Conservation (phyloP, 2,797 vertebrate species). For the Dipus sagitta region DNA sequence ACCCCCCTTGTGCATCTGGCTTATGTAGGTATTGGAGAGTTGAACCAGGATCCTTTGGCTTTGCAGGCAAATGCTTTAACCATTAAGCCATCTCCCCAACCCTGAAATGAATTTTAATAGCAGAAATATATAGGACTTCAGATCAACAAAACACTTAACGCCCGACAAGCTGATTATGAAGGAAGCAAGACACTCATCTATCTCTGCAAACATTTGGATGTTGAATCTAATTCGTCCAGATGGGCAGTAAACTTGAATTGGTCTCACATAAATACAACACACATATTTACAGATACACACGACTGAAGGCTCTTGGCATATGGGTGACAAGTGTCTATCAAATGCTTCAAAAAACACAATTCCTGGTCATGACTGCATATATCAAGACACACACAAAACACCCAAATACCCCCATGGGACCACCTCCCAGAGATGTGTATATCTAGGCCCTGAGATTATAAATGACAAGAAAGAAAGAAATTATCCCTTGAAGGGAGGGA, state of each 20-base stretch:
- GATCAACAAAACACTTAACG: conserved; percentile 38
- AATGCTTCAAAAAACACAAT: conserved; percentile 64
- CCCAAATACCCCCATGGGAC: background rate
- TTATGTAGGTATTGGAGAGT: no score
- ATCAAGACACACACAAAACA: conserved; percentile 75
- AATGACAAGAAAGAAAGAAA: conserved; percentile 20
- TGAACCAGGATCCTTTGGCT: no score
- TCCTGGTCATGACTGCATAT: conserved; percentile 39
- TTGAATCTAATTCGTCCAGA: background rate
- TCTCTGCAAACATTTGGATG: conserved; percentile 38
- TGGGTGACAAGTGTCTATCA: background rate
- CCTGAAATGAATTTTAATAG: conserved; percentile 12
- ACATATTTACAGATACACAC: conserved; percentile 40
- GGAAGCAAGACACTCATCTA: background rate
- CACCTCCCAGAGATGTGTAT: background rate
- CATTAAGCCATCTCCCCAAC: no score
- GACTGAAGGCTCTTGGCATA: background rate
- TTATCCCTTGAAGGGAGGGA: conserved; percentile 77
- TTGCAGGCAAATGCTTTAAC: no score
- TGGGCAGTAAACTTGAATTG: background rate
- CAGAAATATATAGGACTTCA: conserved; percentile 49
- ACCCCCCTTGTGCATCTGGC: no score
- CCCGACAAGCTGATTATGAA: conserved; percentile 41
- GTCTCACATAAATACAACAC: conserved; percentile 34
- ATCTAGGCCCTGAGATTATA: background rate